phyloP scores from a whole-genome alignment of 2,113 vertebrate species.

The Labeo catla region DNA sequence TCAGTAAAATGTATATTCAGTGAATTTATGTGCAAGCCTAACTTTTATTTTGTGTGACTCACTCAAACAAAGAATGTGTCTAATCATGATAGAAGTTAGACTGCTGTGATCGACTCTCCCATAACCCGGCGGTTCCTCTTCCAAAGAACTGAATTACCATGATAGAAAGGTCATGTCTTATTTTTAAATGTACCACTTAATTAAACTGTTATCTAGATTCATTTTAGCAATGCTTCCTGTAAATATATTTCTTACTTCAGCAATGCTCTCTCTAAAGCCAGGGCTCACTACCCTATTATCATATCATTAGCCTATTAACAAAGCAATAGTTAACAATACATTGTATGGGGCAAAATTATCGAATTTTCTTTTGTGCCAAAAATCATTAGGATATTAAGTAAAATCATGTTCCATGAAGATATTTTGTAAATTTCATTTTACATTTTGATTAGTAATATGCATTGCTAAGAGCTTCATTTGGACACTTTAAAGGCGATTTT shows the following conservation, averaged over 20 bases:
- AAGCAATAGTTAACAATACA: no score
- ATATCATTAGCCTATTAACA: background rate
- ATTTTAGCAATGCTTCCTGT: background rate
- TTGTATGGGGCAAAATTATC: no score
- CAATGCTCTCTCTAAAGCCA: background rate
- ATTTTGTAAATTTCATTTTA: no score
- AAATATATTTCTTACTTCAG: background rate
- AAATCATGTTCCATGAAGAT: no score
- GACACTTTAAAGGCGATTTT: no score
- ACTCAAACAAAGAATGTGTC: background rate
- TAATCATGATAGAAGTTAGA: background rate
- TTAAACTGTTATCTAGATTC: background rate
- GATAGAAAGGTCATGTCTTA: background rate
- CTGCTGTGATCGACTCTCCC: background rate
- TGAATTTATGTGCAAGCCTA: background rate
- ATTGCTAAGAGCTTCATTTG: no score
- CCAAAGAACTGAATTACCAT: background rate
- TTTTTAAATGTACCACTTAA: constrained; percentile 6
- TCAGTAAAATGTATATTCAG: background rate
- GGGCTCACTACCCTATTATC: background rate
- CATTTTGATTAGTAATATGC: no score
- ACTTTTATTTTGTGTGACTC: background rate
- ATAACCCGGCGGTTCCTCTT: background rate
- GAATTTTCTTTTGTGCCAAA: no score
- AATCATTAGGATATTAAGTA: no score